Conservation (phyloP, 2,888 invertebrate species). For the Silvanus unidentatus region DNA sequence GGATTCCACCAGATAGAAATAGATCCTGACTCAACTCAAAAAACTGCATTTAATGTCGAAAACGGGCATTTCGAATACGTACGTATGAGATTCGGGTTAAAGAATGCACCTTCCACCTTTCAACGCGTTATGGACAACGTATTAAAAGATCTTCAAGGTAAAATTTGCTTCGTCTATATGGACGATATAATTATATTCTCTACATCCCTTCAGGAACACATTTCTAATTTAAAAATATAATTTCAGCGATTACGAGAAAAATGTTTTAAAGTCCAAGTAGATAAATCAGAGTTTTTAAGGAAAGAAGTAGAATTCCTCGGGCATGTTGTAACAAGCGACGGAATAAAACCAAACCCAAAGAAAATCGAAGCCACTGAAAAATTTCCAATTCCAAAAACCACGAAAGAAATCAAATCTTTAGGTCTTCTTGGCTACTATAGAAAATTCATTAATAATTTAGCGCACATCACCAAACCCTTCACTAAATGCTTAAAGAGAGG, state of each 20-base stretch:
- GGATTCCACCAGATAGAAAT: slow-evolving; percentile 36
- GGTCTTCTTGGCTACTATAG: slow-evolving; percentile 20
- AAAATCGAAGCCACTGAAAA: slow-evolving; percentile 29
- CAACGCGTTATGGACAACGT: slow-evolving; percentile 5
- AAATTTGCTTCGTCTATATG: slow-evolving; percentile 15
- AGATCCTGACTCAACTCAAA: slow-evolving; percentile 8
- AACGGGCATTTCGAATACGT: slow-evolving; percentile 11
- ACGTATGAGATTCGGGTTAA: slow-evolving; percentile 30
- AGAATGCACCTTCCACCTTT: slow-evolving; percentile 22
- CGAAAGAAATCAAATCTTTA: slow-evolving; percentile 31
- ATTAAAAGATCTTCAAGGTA: slow-evolving; percentile 51
- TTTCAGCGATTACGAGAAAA: slow-evolving; percentile 17
- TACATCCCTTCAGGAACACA: slow-evolving; percentile 25
- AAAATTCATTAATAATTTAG: slow-evolving; percentile 21
- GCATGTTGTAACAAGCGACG: slow-evolving; percentile 32
- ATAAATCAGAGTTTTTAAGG: slow-evolving; percentile 27
- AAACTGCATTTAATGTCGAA: slow-evolving; percentile 11
- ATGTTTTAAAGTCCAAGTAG: slow-evolving; percentile 27
- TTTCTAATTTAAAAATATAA: slow-evolving; percentile 16
- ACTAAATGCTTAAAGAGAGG: slow-evolving; percentile 15
- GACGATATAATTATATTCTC: slow-evolving; percentile 14
- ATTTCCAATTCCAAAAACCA: slow-evolving; percentile 19
- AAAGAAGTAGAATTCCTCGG: slow-evolving; percentile 33
- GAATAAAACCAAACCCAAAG: slow-evolving; percentile 32
- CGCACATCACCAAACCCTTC: slow-evolving; percentile 18